Evolutionary conservation across 2,888 invertebrate species (phyloP), one percentile per base, ranked within the genome.

Genomic region (Scelioninae gen. 2): DNA sequence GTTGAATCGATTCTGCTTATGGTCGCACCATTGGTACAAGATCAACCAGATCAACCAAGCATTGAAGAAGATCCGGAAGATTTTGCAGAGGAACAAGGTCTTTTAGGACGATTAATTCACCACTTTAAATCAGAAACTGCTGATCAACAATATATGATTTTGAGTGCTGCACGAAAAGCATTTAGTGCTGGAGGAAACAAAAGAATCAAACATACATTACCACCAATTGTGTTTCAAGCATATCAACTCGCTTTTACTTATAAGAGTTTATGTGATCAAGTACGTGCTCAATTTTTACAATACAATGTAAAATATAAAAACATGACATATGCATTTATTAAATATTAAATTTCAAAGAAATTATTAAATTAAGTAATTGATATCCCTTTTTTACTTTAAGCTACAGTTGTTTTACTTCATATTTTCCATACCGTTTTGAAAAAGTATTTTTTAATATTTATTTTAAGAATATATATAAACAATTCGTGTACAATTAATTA

Each of bases 41-140:
- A 97, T 81, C 95, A 95, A 79, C 89, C 91, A 0, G 93, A 94
- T 81, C 93, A 93, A 81, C 89, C 90, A 0, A 81, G 84, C 43
- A 84, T 87, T 70, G 91, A 92, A 58, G 90, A 91, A 0, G 96
- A 96, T 85, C 90, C 92, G 0, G 98, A 99, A 83, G 98, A 98
- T 86, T 96, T 98, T 85, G 93, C 95, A 25, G 99, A 99, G 85
- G 98, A 96, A 78, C 99, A 99, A 85, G 94, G 96, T 35, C 88
- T 97, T 13, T 89, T 99, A 63, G 97, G 96, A 33, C 92, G 93
- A 81, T 89, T 96, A 68, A 92, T 96, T 79, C 96, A 96, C 85
- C 92, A 95, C 80, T 90, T 96, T 82, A 92, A 90, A 76, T 93
- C 95, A 0, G 92, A 93, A 7, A 91, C 91, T 3, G 90, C 94